These are phyloP conservation scores for Phataginus tetradactyla DNA, from an alignment of 2,797 vertebrate genomes.

Conservation along the genomic window DNA sequence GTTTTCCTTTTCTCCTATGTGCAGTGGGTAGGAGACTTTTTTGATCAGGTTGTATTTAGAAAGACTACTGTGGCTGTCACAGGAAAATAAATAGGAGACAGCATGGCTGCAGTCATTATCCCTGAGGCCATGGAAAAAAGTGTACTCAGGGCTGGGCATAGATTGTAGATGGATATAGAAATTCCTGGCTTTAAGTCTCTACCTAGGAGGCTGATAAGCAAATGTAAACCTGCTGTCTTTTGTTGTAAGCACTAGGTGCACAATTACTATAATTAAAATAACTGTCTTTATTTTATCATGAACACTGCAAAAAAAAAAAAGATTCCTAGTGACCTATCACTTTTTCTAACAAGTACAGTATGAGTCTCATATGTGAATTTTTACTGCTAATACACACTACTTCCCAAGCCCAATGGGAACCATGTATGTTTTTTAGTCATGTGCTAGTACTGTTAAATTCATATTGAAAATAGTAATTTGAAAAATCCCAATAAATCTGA, in stretches of 20 bases:
- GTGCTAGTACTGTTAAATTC: not conserved
- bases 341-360: slow-evolving; percentile 15
- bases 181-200: not conserved
- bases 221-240: not conserved
- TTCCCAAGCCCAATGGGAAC: not conserved
- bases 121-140: not conserved
- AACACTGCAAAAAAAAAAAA: not conserved
- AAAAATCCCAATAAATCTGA: not conserved
- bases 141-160: not conserved
- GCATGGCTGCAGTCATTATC: not conserved
- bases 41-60: not conserved
- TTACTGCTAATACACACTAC: not conserved
- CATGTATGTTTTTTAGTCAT: not conserved
- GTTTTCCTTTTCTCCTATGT: not conserved
- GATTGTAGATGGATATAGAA: slow-evolving; percentile 2
- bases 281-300: not conserved
- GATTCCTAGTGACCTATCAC: not conserved
- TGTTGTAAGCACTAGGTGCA: not conserved
- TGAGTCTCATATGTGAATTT: not conserved
- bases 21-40: not conserved
- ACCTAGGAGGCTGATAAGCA: not conserved
- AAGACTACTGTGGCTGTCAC: not conserved
- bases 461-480: slow-evolving; percentile 9
- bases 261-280: not conserved
- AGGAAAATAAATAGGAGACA: not conserved